Base-by-base conservation (phyloP, 1,140 invertebrate species). In the Drosophila nikananu region DNA sequence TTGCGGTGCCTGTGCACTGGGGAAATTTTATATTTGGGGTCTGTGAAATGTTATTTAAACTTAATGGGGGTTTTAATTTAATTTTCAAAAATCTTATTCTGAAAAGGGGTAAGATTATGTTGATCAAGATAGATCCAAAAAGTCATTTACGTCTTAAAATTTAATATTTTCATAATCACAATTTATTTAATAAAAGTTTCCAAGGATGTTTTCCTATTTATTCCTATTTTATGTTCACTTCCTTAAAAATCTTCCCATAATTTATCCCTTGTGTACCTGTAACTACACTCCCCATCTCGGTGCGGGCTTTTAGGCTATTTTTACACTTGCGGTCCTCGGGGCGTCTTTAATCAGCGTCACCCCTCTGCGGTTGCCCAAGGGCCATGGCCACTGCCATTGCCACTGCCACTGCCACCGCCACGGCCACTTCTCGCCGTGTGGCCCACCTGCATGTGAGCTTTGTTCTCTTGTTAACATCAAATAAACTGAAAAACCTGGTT, bases 321-420 rank as follows among this genome's bases (percentile, higher is more conserved):
- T 73, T 80, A 80, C 67, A 60, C 70, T 79, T 80, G 76, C 48
- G 77, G 77, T 79, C 76, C 67, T 79, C 44, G 67, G 76, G 77
- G 77, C 57, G 67, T 80, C 77, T 79, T 80, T 80, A 80, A 80
- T 80, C 77, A 80, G 57, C 61, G 60, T 57, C 46, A 25, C 46
- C 67, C 48, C 57, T 66, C 58, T 73, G 76, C 32, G 76, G 76
- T 73, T 30, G 27, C 32, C 25, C 23, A 46, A 32, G 30, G 10
- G 23, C 32, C 32, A 49, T 13, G 9, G 23, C 32, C 19, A 32
- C n/a, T 19, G 23, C 32, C 32, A 49, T 13, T 6, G 23, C 32
- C 19, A 32, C n/a, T 19, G 32, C 21, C 21, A 27, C 30, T 6
- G 15, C 19, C 21, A 59, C 57, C 7, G 23, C 37, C 57, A 46